These are phyloP conservation scores for Serripes groenlandicus DNA, from an alignment of 2,888 invertebrate species.

Conservation along the genomic window DNA sequence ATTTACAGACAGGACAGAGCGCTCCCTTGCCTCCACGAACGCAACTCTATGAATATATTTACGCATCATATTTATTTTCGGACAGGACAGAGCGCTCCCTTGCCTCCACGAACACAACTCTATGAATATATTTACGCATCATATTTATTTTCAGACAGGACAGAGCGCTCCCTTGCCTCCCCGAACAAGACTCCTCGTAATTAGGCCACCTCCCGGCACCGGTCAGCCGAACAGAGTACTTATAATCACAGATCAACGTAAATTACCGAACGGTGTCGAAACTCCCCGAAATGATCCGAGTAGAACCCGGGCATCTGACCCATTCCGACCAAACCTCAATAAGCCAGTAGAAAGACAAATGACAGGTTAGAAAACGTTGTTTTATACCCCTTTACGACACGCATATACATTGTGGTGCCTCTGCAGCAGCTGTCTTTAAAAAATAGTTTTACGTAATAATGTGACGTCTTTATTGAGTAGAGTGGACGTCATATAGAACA, in stretches of 20 bases:
- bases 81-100: too few relatives aligned
- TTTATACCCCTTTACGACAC: background rate
- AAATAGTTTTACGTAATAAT: too few relatives aligned
- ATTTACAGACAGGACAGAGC: too few relatives aligned
- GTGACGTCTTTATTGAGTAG: too few relatives aligned
- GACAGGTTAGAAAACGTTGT: constrained; percentile 4
- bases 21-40: too few relatives aligned
- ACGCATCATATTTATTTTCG: too few relatives aligned
- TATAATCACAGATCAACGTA: constrained; percentile 50
- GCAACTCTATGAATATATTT: too few relatives aligned
- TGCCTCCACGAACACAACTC: too few relatives aligned
- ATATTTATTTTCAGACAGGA: constrained; percentile 16
- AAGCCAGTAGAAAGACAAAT: background rate
- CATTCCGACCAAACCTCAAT: background rate
- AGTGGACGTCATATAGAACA: too few relatives aligned
- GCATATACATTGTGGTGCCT: too few relatives aligned
- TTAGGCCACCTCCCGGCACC: constrained; percentile 61
- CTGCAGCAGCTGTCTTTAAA: too few relatives aligned
- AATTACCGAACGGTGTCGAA: constrained; percentile 18
- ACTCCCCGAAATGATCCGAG: background rate
- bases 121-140: too few relatives aligned
- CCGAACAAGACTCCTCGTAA: constrained; percentile 54
- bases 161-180: background rate
- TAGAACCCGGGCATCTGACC: constrained; percentile 12
- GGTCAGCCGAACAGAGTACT: constrained; percentile 58